A percentile compares a stretch with the other conserved stretches of the same genome.
These are phyloP conservation scores for Proteles cristata DNA, from an alignment of 2,113 vertebrate species.

Conservation along the genomic window DNA sequence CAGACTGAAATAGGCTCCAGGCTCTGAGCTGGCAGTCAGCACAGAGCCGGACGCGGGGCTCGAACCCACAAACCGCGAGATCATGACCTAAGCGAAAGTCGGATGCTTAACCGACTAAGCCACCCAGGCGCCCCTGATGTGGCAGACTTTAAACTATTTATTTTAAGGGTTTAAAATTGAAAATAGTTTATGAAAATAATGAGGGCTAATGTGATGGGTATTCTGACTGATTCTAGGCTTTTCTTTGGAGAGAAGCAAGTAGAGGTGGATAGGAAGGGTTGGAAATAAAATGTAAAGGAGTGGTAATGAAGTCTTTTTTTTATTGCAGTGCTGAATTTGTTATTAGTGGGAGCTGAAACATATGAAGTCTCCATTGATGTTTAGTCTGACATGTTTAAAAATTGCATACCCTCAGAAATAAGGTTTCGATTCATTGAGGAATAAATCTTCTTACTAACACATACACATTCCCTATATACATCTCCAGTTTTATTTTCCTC, in stretches of 20 bases:
- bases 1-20: no score
- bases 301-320: neutral
- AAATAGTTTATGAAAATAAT: neutral
- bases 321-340: neutral
- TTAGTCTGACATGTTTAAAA: neutral
- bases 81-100: no score
- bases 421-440: conserved; percentile 24
- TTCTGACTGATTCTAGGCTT: neutral
- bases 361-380: neutral
- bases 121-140: no score
- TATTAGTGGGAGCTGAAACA: neutral
- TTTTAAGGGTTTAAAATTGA: conserved; percentile 25
- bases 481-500: neutral
- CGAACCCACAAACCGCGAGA: no score
- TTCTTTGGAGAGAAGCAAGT: neutral
- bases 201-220: neutral
- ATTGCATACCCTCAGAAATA: neutral
- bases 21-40: no score
- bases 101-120: no score
- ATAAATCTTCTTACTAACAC: neutral
- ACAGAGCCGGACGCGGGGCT: no score
- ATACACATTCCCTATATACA: neutral
- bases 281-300: neutral
- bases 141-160: neutral
- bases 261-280: neutral